A percentile compares a stretch with the other conserved stretches of the same genome.
Evolutionary conservation across 2,113 vertebrate species (phyloP).

Genomic region (Tylochromis polylepis): DNA sequence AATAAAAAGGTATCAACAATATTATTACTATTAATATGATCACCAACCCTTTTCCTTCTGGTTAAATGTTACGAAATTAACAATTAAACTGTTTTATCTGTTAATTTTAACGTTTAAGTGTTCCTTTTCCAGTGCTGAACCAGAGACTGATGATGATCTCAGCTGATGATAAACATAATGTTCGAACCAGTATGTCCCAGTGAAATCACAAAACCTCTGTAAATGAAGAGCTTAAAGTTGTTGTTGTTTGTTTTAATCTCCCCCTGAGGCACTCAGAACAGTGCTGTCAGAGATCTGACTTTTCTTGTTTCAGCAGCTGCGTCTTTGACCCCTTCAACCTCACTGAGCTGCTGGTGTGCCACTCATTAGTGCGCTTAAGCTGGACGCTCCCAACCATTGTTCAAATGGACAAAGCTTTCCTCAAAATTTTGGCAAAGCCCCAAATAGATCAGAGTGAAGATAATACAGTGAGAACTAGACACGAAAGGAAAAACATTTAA

Average conservation of each 20-base stretch:
- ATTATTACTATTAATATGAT: not conserved
- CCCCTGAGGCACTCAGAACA: not conserved
- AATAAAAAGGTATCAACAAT: not conserved
- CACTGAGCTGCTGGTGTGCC: not conserved
- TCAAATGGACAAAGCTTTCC: not conserved
- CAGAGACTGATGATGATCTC: not conserved
- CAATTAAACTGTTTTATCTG: not conserved
- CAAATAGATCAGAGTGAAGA: not conserved
- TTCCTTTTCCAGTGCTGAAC: not conserved
- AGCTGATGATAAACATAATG: not conserved
- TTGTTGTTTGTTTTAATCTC: not conserved
- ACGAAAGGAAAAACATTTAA: not conserved
- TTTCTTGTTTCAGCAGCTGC: not conserved
- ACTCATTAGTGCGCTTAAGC: not conserved
- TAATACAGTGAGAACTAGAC: not conserved
- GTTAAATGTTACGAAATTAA: not conserved
- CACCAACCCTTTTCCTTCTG: not conserved
- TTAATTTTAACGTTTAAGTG: not conserved
- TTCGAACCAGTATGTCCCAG: not conserved
- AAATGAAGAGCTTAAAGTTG: not conserved
- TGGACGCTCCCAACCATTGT: not conserved
- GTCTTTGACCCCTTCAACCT: not conserved
- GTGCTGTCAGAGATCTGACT: not conserved
- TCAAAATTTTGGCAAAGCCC: not conserved
- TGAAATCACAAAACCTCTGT: not conserved